Evolutionary conservation across 2,797 vertebrate species (phyloP).

Genomic region (Notolepis coatsorum): DNA sequence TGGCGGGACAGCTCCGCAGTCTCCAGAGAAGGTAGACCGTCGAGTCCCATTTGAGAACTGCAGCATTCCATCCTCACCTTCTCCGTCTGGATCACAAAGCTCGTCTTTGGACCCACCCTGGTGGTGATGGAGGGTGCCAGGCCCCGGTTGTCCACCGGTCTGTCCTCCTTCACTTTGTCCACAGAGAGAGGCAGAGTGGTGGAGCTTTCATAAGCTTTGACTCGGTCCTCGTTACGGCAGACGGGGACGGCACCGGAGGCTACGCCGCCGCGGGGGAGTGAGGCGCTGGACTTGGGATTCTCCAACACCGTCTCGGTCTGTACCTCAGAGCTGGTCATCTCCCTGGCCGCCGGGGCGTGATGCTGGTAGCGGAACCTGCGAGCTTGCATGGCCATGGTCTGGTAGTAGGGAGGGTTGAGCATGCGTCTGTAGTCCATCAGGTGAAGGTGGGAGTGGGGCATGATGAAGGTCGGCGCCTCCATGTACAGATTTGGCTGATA

Average conservation of each 20-base stretch:
- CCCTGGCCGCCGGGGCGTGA: constrained; percentile 37
- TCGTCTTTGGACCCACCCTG: constrained; percentile 47
- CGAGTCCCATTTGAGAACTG: constrained; percentile 61
- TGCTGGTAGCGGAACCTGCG: constrained; percentile 80
- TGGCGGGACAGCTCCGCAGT: constrained; percentile 58
- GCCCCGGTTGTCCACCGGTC: constrained; percentile 21
- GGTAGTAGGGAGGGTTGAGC: constrained; percentile 77
- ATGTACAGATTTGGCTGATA: constrained; percentile 72
- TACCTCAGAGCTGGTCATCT: constrained; percentile 78
- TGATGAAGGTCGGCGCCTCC: constrained; percentile 77
- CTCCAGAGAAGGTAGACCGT: constrained; percentile 66
- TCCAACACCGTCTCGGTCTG: constrained; percentile 77
- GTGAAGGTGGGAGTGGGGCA: constrained; percentile 79
- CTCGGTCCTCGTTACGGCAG: background rate
- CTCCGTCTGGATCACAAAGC: constrained; percentile 78
- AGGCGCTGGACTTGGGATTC: constrained; percentile 7
- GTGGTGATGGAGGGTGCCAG: background rate
- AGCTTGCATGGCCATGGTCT: constrained; percentile 79
- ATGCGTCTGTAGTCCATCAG: constrained; percentile 81
- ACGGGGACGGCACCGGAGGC: background rate
- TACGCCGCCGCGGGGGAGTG: fast-evolving
- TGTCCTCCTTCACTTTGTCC: constrained; percentile 14
- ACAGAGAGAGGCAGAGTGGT: background rate
- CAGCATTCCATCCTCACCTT: constrained; percentile 78
- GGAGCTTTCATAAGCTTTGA: background rate